Percentiles rank a stretch among this genome's conserved stretches.
Evolutionary conservation across 2,888 invertebrate species (phyloP).

Genomic region (Leptura quadrifasciata): DNA sequence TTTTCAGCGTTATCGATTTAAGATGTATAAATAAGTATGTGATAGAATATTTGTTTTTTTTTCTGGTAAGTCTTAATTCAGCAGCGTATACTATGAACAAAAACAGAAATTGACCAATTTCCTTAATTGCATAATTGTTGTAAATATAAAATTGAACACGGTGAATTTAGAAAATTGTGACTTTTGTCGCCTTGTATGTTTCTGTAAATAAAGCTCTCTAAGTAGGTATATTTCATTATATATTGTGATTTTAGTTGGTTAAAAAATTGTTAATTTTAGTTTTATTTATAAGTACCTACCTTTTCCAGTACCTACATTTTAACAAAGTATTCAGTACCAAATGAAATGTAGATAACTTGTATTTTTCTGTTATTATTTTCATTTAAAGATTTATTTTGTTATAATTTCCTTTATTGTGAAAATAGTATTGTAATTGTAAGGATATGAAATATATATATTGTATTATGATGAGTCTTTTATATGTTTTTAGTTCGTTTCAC

Average conservation of each 20-base stretch:
- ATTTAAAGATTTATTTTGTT: slow-evolving; percentile 39
- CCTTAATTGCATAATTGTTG: slow-evolving; percentile 3
- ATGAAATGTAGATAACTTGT: slow-evolving; percentile 13
- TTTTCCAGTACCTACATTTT: slow-evolving; percentile 22
- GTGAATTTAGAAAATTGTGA: neutral
- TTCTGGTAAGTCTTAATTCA: neutral
- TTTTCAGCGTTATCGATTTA: neutral
- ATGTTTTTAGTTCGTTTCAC: too few relatives aligned
- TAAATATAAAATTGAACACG: slow-evolving; percentile 15
- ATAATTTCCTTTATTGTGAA: slow-evolving; percentile 23
- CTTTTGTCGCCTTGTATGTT: neutral
- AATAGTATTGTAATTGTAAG: slow-evolving; percentile 16
- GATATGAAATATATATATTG: slow-evolving; percentile 24
- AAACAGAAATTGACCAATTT: neutral
- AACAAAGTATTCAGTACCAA: slow-evolving; percentile 22
- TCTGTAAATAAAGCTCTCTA: slow-evolving; percentile 36
- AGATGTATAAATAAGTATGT: slow-evolving; percentile 16
- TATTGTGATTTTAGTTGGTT: slow-evolving; percentile 29
- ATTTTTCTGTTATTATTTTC: slow-evolving; percentile 39
- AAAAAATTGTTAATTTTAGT: slow-evolving; percentile 12
- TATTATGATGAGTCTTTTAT: neutral
- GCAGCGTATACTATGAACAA: neutral
- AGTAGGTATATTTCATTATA: slow-evolving; percentile 21
- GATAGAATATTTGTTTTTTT: slow-evolving; percentile 3
- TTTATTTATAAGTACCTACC: neutral